A percentile compares a stretch with the other conserved stretches of the same genome.
Evolutionary conservation across 2,888 invertebrate species (phyloP).

Genomic region (Heliconius sara): DNA sequence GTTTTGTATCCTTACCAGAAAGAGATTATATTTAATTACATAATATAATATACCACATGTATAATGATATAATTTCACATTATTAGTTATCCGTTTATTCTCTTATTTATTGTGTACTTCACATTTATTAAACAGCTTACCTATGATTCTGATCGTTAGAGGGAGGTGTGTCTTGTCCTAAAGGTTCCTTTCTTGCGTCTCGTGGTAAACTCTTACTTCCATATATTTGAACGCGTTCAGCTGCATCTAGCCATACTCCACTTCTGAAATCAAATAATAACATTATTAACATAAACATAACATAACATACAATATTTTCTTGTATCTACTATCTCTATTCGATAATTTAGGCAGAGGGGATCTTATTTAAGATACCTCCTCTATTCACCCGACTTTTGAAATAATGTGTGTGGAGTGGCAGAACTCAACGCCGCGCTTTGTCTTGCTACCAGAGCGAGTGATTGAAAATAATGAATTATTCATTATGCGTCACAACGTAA

Average conservation of each 20-base stretch:
- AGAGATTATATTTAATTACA: too few species aligned
- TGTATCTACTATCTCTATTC: background rate
- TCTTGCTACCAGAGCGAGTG: background rate
- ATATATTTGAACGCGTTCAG: constrained; percentile 86
- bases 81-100: background rate
- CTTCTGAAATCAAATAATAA: constrained; percentile 69
- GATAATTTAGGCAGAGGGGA: background rate
- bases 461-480: too few species aligned
- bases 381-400: background rate
- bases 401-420: background rate
- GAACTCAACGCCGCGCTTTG: background rate
- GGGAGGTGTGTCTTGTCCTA: constrained; percentile 90
- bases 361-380: background rate
- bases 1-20: too few species aligned
- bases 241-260: constrained; percentile 92
- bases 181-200: constrained; percentile 92
- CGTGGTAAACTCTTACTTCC: constrained; percentile 90
- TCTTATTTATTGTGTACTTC: background rate
- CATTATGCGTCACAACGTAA: background rate
- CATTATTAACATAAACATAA: background rate
- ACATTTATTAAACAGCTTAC: constrained; percentile 51
- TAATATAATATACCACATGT: background rate
- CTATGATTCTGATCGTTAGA: constrained; percentile 77
- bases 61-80: background rate
- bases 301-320: background rate